Evolutionary conservation across 2,888 invertebrate genomes (phyloP).

Genomic region (Tiliacea citrago): DNA sequence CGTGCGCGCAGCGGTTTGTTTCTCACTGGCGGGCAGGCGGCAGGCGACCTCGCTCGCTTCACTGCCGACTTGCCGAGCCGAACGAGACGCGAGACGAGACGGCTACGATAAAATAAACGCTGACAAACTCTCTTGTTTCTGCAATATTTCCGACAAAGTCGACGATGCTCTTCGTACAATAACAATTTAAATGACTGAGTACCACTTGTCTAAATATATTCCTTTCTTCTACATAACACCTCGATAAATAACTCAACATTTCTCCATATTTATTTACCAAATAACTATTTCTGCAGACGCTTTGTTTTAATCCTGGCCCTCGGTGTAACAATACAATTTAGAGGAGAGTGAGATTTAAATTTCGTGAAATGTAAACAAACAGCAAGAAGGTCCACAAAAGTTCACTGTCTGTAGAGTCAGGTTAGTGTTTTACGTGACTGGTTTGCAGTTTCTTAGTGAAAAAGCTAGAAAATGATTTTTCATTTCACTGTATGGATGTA

Average conservation of each 20-base stretch:
- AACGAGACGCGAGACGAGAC: slow-evolving; percentile 65
- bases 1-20: slow-evolving; percentile 73
- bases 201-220: slow-evolving; percentile 37
- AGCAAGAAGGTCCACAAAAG: slow-evolving; percentile 19
- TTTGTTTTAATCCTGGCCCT: slow-evolving; percentile 36
- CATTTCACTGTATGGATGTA: neutral
- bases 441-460: neutral
- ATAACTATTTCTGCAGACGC: slow-evolving; percentile 21
- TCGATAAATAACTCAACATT: slow-evolving; percentile 48
- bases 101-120: slow-evolving; percentile 71
- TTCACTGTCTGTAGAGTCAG: slow-evolving; percentile 16
- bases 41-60: slow-evolving; percentile 56
- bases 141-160: slow-evolving; percentile 55
- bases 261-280: slow-evolving; percentile 39
- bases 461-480: neutral
- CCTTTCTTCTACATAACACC: slow-evolving; percentile 27
- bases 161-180: slow-evolving; percentile 50
- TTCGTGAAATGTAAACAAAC: slow-evolving; percentile 32
- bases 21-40: slow-evolving; percentile 74
- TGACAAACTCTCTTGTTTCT: slow-evolving; percentile 67
- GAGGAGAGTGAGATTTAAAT: slow-evolving; percentile 36
- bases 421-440: slow-evolving; percentile 9
- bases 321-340: slow-evolving; percentile 19
- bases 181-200: slow-evolving; percentile 44
- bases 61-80: slow-evolving; percentile 38